Conservation (phyloP, 2,113 vertebrate species). For the Myrmecophaga tridactyla region DNA sequence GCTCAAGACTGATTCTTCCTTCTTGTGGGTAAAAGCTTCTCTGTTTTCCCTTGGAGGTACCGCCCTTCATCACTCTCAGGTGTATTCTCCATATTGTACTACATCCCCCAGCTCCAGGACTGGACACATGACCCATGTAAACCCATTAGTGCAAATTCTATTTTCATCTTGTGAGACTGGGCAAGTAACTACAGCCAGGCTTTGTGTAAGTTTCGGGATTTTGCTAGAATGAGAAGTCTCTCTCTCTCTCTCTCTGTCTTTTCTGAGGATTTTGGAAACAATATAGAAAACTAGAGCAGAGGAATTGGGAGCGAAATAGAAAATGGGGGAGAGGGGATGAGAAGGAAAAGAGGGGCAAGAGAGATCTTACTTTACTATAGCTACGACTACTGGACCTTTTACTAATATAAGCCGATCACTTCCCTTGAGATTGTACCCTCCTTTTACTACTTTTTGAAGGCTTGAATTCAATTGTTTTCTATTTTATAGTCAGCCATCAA, state of each 20-base stretch:
- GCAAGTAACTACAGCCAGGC: neutral
- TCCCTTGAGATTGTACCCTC: neutral
- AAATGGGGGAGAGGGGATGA: neutral
- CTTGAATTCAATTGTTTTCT: neutral
- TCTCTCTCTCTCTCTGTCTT: neutral
- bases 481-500: neutral
- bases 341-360: neutral
- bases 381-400: neutral
- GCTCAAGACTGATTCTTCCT: neutral
- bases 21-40: neutral
- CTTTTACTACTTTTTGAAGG: neutral
- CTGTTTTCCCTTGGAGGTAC: too few relatives aligned
- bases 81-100: neutral
- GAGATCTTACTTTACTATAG: neutral
- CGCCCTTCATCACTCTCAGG: neutral
- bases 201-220: neutral
- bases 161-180: neutral
- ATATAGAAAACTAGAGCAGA: neutral
- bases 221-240: neutral
- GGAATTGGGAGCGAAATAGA: neutral
- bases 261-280: neutral
- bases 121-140: too few relatives aligned
- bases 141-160: neutral
- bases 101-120: neutral
- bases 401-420: neutral